Evolutionary conservation across 2,888 invertebrate genomes (phyloP), one percentile per base, ranked within the genome.

Genomic region (Luperina testacea): DNA sequence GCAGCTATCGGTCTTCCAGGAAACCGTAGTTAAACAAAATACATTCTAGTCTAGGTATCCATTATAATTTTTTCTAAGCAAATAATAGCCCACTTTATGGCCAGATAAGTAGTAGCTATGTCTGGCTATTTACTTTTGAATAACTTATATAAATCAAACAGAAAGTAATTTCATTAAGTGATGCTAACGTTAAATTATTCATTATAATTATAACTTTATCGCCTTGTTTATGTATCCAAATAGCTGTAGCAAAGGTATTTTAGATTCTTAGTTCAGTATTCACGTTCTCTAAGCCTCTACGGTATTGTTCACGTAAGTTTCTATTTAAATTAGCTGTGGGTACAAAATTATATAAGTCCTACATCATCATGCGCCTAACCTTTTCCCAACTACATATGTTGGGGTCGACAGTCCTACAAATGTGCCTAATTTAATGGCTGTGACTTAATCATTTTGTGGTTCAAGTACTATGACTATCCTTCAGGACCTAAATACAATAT

Each of bases 151-250:
- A 42, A n/a, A 45, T 68, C 27, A 32, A 75, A 42, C 38, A 63
- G 20, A 68, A 69, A 42, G 11, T 51, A 45, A 51, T 63, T n/a
- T 61, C 15, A 78, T 17, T n/a, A 42, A 48, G 17, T 51, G 3
- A 45, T 38, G 61, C 11, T 42, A n/a, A 48, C 27, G n/a, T 48
- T 4, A 57, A 75, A 75, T 82, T 51, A 74, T 57, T 17, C 32
- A 77, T 68, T 74, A 9, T 74, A 73, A 68, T 87, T 65, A 61
- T 63, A 83, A 78, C 68, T 70, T 81, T 74, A 82, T 61, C 45
- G 17, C 32, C 27, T 51, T 13, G 45, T 51, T 74, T 78, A 83
- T 42, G 38, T 32, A 57, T 64, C 61, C 51, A 72, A 63, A 70
- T 72, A 72, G 27, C 68, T 57, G 48, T 17, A 27, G 59, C 68